These are phyloP conservation scores for Teleiodes luculella DNA, from an alignment of 2,888 invertebrate genomes.

Conservation along the genomic window DNA sequence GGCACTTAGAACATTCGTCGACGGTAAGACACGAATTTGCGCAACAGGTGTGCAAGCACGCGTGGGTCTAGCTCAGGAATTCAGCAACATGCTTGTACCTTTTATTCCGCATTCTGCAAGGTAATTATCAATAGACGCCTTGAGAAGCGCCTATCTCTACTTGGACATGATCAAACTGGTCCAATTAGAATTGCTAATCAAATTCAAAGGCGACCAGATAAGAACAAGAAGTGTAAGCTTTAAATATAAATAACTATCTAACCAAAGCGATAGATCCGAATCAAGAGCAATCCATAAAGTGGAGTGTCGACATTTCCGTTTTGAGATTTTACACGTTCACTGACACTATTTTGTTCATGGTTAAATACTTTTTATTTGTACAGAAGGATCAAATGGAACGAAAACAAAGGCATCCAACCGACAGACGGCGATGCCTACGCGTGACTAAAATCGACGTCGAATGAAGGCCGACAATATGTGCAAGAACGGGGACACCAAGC, in stretches of 20 bases:
- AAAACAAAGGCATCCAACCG: conserved; percentile 51
- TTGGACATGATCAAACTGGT: conserved; percentile 22
- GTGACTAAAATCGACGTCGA: conserved; percentile 60
- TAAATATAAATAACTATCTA: not conserved
- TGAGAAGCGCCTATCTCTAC: conserved; percentile 20
- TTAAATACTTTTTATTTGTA: conserved; percentile 12
- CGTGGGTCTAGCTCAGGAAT: conserved; percentile 40
- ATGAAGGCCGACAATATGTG: conserved; percentile 42
- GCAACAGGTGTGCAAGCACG: conserved; percentile 46
- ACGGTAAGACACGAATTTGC: conserved; percentile 24
- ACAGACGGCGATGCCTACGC: conserved; percentile 57
- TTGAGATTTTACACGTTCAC: conserved; percentile 10
- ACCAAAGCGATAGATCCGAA: not conserved
- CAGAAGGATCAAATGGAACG: conserved; percentile 21
- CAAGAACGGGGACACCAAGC: conserved; percentile 39
- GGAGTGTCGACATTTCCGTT: not conserved
- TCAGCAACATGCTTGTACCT: conserved; percentile 28
- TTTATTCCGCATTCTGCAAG: conserved; percentile 33
- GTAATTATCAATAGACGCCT: conserved; percentile 25
- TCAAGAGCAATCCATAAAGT: conserved; percentile 1
- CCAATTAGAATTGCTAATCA: conserved; percentile 18
- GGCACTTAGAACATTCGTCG: not conserved
- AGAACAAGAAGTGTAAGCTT: not conserved
- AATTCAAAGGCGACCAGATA: conserved; percentile 4
- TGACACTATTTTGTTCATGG: conserved; percentile 6